A percentile compares a stretch with the other conserved stretches of the same genome.
These are phyloP conservation scores for Drosophila burlai DNA, from an alignment of 1,140 invertebrate species.

Conservation along the genomic window DNA sequence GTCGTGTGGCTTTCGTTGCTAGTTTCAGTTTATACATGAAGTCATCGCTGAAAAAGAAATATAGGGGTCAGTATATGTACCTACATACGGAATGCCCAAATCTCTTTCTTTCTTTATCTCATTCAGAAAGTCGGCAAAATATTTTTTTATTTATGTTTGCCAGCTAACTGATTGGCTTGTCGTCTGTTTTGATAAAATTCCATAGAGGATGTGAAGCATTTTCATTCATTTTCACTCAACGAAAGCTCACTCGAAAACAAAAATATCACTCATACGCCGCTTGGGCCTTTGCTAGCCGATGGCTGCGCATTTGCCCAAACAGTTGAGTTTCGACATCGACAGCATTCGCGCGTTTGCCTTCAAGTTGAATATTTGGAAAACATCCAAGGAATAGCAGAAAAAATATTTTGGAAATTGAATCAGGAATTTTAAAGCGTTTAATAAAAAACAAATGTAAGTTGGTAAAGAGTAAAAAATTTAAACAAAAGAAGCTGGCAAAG, in stretches of 20 bases:
- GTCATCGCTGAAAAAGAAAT: slow-evolving; percentile 64
- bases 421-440: background rate
- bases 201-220: slow-evolving; percentile 10
- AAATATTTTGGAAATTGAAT: slow-evolving; percentile 17
- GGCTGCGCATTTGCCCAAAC: slow-evolving; percentile 75
- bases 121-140: slow-evolving; percentile 25
- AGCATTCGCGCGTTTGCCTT: slow-evolving; percentile 62
- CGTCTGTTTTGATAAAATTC: slow-evolving; percentile 29
- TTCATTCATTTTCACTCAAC: slow-evolving; percentile 31
- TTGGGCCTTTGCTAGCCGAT: slow-evolving; percentile 59
- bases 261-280: slow-evolving; percentile 79
- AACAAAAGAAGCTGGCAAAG: background rate
- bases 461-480: background rate
- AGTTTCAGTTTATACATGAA: slow-evolving; percentile 72
- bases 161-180: slow-evolving; percentile 6
- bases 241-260: slow-evolving; percentile 61
- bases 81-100: background rate
- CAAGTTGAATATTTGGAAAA: slow-evolving; percentile 22
- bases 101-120: slow-evolving; percentile 24
- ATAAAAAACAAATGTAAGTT: slow-evolving; percentile 32
- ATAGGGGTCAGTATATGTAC: slow-evolving; percentile 5
- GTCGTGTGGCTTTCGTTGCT: slow-evolving; percentile 51
- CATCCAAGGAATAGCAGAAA: slow-evolving; percentile 2
- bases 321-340: slow-evolving; percentile 73
- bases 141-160: slow-evolving; percentile 17